A percentile compares a stretch with the other conserved stretches of the same genome.
Evolutionary conservation across 2,113 vertebrate species (phyloP).

Genomic region (Haemorhous mexicanus): DNA sequence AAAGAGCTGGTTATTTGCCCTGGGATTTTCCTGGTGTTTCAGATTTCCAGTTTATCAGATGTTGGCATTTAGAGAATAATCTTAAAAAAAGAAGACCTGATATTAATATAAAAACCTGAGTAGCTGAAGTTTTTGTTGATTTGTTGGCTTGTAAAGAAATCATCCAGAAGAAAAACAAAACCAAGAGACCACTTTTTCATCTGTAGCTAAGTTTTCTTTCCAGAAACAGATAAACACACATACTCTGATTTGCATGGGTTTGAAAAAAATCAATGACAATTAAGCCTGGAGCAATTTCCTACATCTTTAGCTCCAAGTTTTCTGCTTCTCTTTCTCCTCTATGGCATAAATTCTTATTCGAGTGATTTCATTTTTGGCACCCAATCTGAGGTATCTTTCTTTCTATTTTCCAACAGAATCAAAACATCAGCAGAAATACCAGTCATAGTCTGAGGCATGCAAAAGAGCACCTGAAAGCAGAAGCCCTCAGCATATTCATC

Average conservation of each 20-base stretch:
- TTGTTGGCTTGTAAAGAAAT: background rate
- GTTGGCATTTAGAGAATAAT: background rate
- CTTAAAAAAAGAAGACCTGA: background rate
- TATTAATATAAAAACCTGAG: background rate
- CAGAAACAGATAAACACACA: background rate
- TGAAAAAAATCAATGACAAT: background rate
- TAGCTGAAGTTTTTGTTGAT: background rate
- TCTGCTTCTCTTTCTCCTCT: background rate
- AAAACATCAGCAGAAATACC: background rate
- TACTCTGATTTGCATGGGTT: background rate
- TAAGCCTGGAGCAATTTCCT: background rate
- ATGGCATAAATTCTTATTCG: background rate
- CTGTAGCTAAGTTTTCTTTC: background rate
- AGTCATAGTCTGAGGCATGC: background rate
- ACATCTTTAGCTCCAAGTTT: background rate
- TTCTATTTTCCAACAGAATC: background rate
- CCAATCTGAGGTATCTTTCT: background rate
- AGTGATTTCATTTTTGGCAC: background rate
- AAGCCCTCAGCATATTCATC: background rate
- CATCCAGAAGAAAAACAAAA: background rate
- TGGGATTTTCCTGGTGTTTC: background rate
- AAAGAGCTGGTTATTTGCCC: constrained; percentile 18
- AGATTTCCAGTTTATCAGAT: background rate
- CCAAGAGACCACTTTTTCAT: background rate
- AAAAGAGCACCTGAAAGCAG: background rate